Evolutionary conservation across 2,888 invertebrate species (phyloP).

Genomic region (Eilema depressum): DNA sequence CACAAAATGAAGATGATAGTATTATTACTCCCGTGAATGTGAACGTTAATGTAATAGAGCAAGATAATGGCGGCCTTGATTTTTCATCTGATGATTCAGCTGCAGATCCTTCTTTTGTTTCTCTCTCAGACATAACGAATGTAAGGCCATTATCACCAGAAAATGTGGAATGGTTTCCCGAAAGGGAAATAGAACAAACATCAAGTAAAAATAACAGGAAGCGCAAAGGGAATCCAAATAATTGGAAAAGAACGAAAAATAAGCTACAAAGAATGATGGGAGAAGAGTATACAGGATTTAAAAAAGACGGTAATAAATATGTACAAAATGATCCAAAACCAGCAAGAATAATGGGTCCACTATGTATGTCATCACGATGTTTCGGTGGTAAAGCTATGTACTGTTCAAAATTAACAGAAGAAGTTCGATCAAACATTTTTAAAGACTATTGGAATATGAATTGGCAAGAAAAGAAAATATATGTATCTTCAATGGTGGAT

Average conservation of each 20-base stretch:
- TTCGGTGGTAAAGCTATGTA: slow-evolving; percentile 11
- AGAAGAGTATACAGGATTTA: too few species aligned
- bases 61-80: not conserved
- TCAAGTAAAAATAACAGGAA: not conserved
- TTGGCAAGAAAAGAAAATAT: slow-evolving; percentile 12
- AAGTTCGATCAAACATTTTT: slow-evolving; percentile 6
- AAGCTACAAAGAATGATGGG: too few species aligned
- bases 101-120: too few species aligned
- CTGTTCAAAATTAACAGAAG: slow-evolving; percentile 8
- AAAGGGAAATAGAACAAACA: not conserved
- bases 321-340: too few species aligned
- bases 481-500: slow-evolving; percentile 18
- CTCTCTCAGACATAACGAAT: too few species aligned
- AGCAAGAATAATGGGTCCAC: too few species aligned
- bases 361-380: not conserved
- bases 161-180: too few species aligned
- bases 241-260: too few species aligned
- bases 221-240: too few species aligned
- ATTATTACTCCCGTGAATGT: not conserved
- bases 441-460: slow-evolving; percentile 7
- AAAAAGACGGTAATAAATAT: too few species aligned
- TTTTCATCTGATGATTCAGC: too few species aligned
- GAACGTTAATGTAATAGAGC: slow-evolving; percentile 2
- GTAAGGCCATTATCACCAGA: too few species aligned
- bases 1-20: not conserved